These are phyloP conservation scores for Tridacna crocea DNA, from an alignment of 2,888 invertebrate genomes.

Conservation along the genomic window DNA sequence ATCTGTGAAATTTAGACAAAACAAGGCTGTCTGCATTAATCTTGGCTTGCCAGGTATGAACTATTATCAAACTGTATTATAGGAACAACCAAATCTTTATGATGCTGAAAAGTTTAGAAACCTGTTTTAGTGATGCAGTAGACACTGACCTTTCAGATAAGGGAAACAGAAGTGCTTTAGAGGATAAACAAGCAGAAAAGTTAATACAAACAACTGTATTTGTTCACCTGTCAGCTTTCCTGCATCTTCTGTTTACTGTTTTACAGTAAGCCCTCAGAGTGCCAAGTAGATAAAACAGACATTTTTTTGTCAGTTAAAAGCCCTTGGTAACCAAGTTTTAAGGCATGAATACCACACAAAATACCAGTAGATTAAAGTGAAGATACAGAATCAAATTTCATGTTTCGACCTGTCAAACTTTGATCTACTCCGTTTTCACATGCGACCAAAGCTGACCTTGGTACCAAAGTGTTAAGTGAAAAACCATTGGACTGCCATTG, in stretches of 20 bases:
- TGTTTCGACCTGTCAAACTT: too few species aligned
- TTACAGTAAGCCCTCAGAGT: too few species aligned
- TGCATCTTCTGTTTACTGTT: not conserved
- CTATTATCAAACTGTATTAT: not conserved
- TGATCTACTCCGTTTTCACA: too few species aligned
- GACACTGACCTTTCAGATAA: too few species aligned
- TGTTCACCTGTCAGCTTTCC: not conserved
- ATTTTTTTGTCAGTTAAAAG: too few species aligned
- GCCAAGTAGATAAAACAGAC: too few species aligned
- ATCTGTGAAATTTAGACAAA: not conserved
- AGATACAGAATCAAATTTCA: too few species aligned
- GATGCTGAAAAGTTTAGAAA: not conserved
- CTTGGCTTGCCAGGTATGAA: not conserved
- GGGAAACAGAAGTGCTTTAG: not conserved
- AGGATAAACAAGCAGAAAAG: slow-evolving; percentile 4
- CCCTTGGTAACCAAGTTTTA: too few species aligned
- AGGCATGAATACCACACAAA: too few species aligned
- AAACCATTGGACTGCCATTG: not conserved
- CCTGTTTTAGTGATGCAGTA: not conserved
- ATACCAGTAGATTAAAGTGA: too few species aligned
- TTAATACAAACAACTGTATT: not conserved
- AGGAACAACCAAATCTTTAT: not conserved
- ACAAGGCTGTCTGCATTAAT: not conserved
- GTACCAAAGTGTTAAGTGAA: not conserved
- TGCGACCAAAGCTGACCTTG: too few species aligned